Evolutionary conservation across 1,140 invertebrate genomes (phyloP), one percentile per base, ranked within the genome.

Genomic region (Nymphalis io): DNA sequence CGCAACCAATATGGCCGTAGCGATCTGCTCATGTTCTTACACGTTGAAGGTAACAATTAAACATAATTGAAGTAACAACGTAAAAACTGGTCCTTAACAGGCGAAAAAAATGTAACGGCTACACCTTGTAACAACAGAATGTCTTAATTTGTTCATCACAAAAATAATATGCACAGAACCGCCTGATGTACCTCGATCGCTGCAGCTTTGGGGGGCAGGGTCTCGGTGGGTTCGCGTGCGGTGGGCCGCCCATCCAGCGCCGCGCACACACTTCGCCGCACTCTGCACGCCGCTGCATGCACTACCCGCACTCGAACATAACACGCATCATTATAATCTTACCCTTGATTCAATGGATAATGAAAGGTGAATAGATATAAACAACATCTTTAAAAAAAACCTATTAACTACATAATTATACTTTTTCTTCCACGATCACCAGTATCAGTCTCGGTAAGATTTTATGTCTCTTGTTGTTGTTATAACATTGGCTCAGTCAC

Each of bases 1-100:
- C 94, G 94, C 75, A 98, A 98, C 88, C 93, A 93, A 1, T 96
- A 95, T 81, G 97, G 97, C 1, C 93, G 94, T 44, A 96, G 96
- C 78, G 95, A 96, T 73, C 94, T 96, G 73, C 91, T 95, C 1
- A 95, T 97, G 71, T 95, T 95, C 85, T 90, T 98, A 0, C 93
- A 95, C 13, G 96, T 98, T 0, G 95, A 97, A 94, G 96, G 96
- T 96, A 83, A 11, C 3, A 38, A 40, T 23, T 10, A 4, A 15
- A 46, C 16, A 3, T 8, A 18, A 46, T 46, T 2, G 15, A 16
- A 46, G 2, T 27, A 1, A 3, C 11, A 40, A 5, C 39, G 2
- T 40, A 2, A 3, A 10, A 11, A 40, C 39, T 40, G 39, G 23
- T 27, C 23, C 23, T 2, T 27, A 27, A 27, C 23, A 27, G 3